These are phyloP conservation scores for Eptesicus fuscus DNA, from an alignment of 2,113 vertebrate genomes.

Conservation along the genomic window DNA sequence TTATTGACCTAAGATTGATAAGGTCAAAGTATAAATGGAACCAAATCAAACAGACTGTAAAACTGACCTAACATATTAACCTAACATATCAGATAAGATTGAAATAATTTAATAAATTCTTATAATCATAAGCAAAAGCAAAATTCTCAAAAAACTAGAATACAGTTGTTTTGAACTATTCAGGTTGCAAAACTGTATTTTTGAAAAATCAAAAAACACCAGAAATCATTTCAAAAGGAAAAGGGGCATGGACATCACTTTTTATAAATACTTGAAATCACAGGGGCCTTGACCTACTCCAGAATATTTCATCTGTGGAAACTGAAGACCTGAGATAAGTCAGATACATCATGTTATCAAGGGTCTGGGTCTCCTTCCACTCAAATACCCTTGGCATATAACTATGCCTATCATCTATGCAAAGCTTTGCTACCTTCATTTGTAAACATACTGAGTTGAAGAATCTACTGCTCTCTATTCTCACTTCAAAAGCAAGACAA, in stretches of 20 bases:
- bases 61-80: not conserved
- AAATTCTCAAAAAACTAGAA: not conserved
- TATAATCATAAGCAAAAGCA: not conserved
- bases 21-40: not conserved
- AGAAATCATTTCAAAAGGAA: not conserved
- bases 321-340: not conserved
- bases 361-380: not conserved
- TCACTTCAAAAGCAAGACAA: not conserved
- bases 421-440: not conserved
- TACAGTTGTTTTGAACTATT: not conserved
- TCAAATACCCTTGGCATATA: no score
- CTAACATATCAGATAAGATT: not conserved
- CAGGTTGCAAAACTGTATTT: not conserved
- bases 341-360: not conserved
- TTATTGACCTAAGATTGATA: not conserved
- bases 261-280: not conserved
- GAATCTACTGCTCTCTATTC: not conserved
- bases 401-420: not conserved
- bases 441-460: not conserved
- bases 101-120: not conserved
- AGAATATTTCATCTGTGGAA: not conserved
- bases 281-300: not conserved
- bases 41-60: not conserved
- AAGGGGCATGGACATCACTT: not conserved
- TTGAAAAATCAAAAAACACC: not conserved